Base-by-base conservation (phyloP, 1,140 invertebrate genomes). In the Ditylenchus dipsaci region DNA sequence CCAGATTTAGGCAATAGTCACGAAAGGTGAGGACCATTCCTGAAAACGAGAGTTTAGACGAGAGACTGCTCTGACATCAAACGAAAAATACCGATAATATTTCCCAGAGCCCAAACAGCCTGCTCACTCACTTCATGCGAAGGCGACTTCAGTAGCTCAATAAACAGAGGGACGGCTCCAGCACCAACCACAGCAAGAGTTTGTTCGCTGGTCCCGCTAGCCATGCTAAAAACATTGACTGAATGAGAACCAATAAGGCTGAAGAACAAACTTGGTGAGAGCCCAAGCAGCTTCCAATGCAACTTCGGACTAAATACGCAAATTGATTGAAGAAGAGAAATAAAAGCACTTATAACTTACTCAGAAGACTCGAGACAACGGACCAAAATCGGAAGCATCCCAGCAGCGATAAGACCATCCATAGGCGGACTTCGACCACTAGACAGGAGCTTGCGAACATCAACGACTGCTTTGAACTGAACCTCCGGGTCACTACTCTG, bases 251-350 rank as follows among this genome's bases (percentile, higher is more conserved):
- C 33, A 38, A 38, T 38, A n/a, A n/a, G n/a, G n/a, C 11, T 38
- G 33, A 38, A 38, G 11, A 38, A 38, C 11, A n/a, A n/a, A 38
- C 33, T 98, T 98, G 74, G 95, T 97, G 68, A 98, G 86, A 59
- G 95, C 95, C 95, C 95, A 98, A 17, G 95, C 92, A 70, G 95
- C 93, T 87, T 97, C 95, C 85, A 97, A 98, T 97, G 94, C 68
- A 97, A 85, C 63, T 89, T 88, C 56, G 93, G 90, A 83, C 92
- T 92, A 82, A 58, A 81, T 72, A 49, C 21, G 21, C 65, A 65
- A 21, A 64, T 71, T 71, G 75, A 64, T 71, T 71, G 75, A 66
- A 30, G 42, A 53, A 27, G 26, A 42, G 26, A 42, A 30, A 61
- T 81, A 72, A 27, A 33, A 63, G 11, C 13, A 30, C 38, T 38